Conservation (phyloP, 2,113 vertebrate species). For the mouse (Mus musculus) region GRCm39 chr16:54542001-54542500, state of each 20-base stretch:
- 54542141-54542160: not conserved
- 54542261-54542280: not conserved
- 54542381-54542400: not conserved
- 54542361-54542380: no score
- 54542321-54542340: not conserved
- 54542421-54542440: not conserved
- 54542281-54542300: not conserved
- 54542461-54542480: not conserved
- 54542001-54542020: not conserved
- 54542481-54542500: not conserved
- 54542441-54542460: no score
- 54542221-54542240: not conserved
- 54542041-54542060: not conserved
- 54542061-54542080: not conserved
- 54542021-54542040: not conserved
- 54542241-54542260: not conserved
- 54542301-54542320: not conserved
- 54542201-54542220: not conserved
- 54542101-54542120: not conserved
- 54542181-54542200: not conserved
- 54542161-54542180: not conserved
- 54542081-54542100: not conserved
- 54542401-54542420: not conserved
- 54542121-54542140: not conserved
- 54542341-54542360: not conserved